Evolutionary conservation across 2,888 invertebrate genomes (phyloP).

Genomic region (Chrysopilus asiliformis): DNA sequence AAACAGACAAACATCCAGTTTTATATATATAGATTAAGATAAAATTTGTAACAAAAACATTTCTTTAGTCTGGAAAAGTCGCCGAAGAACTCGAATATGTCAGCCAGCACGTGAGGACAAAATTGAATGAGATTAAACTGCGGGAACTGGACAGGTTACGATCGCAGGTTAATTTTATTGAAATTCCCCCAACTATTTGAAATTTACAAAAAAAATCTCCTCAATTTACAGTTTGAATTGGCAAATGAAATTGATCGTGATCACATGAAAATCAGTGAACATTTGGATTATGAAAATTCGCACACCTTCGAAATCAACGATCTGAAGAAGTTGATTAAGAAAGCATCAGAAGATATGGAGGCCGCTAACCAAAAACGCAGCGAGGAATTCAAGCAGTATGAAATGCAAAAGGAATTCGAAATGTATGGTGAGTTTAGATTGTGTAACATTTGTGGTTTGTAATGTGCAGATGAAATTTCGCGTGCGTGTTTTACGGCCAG

Average conservation of each 20-base stretch:
- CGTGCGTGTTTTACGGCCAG: no score
- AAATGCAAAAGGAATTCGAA: slow-evolving; percentile 90
- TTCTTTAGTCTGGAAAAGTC: slow-evolving; percentile 69
- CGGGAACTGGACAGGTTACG: slow-evolving; percentile 72
- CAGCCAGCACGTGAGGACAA: slow-evolving; percentile 71
- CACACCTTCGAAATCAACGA: slow-evolving; percentile 93
- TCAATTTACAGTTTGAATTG: slow-evolving; percentile 47
- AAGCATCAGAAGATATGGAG: slow-evolving; percentile 51
- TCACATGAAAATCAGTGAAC: slow-evolving; percentile 49
- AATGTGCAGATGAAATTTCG: no score
- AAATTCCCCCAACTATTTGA: no score
- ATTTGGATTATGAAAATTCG: slow-evolving; percentile 78
- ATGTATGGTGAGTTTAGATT: no score
- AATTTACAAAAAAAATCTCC: no score
- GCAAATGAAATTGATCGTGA: slow-evolving; percentile 51
- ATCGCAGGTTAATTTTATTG: no score
- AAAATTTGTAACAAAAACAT: no score
- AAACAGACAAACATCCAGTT: no score
- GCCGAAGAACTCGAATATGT: slow-evolving; percentile 84
- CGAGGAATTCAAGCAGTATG: slow-evolving; percentile 78
- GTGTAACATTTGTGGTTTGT: no score
- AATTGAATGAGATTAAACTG: slow-evolving; percentile 85
- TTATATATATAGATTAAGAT: no score
- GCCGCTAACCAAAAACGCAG: slow-evolving; percentile 65
- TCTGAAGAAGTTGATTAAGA: slow-evolving; percentile 76